Evolutionary conservation across 30 jellyfish, hydroid and myxozoan species (phyloP).

Genomic region (Aurelia sp.): DNA sequence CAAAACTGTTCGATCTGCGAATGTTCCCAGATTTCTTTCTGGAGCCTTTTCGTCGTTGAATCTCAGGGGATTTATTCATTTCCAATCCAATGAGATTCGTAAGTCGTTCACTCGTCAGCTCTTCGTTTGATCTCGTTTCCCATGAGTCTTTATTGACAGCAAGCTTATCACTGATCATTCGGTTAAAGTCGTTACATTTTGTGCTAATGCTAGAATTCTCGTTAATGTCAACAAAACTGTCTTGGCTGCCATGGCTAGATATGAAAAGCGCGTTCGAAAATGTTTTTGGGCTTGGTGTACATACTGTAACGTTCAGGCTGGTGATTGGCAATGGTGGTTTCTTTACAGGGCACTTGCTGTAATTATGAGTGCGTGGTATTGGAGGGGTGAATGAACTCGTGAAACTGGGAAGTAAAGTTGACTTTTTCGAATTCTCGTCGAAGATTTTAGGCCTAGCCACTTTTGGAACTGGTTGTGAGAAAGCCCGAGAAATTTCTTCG

Average conservation of each 20-base stretch:
- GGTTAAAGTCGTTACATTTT: background rate
- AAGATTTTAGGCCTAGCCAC: background rate
- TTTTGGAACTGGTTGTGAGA: background rate
- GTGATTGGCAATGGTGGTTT: background rate
- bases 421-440: background rate
- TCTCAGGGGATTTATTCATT: background rate
- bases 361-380: background rate
- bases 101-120: conserved; percentile 13
- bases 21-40: background rate
- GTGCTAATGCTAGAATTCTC: background rate
- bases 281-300: conserved; percentile 34
- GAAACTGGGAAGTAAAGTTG: background rate
- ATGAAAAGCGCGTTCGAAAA: conserved; percentile 23
- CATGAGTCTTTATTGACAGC: background rate
- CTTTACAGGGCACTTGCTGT: background rate
- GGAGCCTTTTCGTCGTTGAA: background rate
- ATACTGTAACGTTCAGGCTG: background rate
- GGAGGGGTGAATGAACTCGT: too few relatives aligned
- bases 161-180: background rate
- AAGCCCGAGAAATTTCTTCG: conserved; percentile 28
- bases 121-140: conserved; percentile 59
- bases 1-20: conserved; percentile 53
- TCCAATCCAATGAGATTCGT: background rate
- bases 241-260: background rate
- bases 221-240: background rate